Evolutionary conservation across 2,113 vertebrate species (phyloP).

Genomic region (Hiodon alosoides): DNA sequence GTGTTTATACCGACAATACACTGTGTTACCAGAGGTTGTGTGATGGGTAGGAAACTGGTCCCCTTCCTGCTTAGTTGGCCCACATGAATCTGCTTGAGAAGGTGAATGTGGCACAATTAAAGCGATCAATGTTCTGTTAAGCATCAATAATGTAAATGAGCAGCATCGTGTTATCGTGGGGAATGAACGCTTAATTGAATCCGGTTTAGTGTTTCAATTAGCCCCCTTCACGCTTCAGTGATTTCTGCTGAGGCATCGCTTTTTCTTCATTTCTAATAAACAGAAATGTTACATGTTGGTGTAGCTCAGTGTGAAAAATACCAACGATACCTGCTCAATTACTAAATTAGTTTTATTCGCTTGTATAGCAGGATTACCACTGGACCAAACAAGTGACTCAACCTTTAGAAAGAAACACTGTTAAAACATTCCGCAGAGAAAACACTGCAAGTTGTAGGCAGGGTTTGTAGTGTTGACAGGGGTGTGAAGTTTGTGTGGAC

Average conservation of each 20-base stretch:
- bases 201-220: slow-evolving; percentile 52
- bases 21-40: too few species aligned
- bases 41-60: neutral
- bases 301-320: slow-evolving; percentile 16
- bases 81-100: neutral
- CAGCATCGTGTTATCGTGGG: slow-evolving; percentile 27
- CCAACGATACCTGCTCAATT: slow-evolving; percentile 18
- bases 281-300: slow-evolving; percentile 30
- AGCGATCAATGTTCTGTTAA: slow-evolving; percentile 26
- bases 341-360: slow-evolving; percentile 23
- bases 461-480: neutral
- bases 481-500: slow-evolving; percentile 26
- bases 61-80: too few species aligned
- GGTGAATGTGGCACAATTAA: slow-evolving; percentile 18
- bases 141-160: slow-evolving; percentile 45
- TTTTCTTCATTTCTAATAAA: slow-evolving; percentile 44
- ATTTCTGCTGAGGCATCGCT: slow-evolving; percentile 45
- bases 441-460: neutral
- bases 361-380: neutral
- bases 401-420: neutral
- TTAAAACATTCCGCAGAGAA: neutral
- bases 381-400: neutral
- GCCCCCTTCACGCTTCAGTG: slow-evolving; percentile 39
- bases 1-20: too few species aligned
- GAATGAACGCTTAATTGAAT: slow-evolving; percentile 54